These are phyloP conservation scores for Rhysida immarginata DNA, from an alignment of 1,140 invertebrate species.

Conservation along the genomic window DNA sequence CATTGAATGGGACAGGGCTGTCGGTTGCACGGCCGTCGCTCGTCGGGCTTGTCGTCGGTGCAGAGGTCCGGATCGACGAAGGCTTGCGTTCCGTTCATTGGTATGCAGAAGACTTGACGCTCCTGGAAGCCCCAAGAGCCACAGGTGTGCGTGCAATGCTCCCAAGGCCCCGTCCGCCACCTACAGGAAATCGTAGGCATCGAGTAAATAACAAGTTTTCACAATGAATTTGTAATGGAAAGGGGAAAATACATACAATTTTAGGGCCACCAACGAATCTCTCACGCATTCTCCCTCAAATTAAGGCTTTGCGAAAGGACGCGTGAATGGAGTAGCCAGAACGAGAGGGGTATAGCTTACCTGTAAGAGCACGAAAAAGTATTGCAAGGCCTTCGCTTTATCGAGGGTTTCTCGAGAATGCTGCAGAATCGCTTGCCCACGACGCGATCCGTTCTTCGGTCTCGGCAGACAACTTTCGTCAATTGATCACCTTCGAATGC, in stretches of 20 bases:
- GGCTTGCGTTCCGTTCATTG: constrained; percentile 23
- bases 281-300: no score
- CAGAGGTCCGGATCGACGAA: constrained; percentile 36
- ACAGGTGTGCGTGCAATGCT: constrained; percentile 45
- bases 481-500: neutral
- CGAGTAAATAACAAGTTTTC: neutral
- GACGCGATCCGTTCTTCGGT: neutral
- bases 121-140: constrained; percentile 40
- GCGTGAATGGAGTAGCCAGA: no score
- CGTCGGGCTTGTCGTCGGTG: constrained; percentile 28
- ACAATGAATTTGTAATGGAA: no score
- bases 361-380: constrained; percentile 24
- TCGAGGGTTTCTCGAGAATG: constrained; percentile 26
- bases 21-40: constrained; percentile 19
- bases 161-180: constrained; percentile 45
- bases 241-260: no score
- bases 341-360: no score
- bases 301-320: no score
- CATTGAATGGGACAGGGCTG: constrained; percentile 22
- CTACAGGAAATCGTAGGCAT: constrained; percentile 28
- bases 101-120: constrained; percentile 46
- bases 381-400: constrained; percentile 34
- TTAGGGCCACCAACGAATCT: no score
- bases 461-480: neutral
- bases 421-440: neutral